Percentiles rank a stretch among this genome's conserved stretches.
Evolutionary conservation across 1,140 invertebrate genomes (phyloP).

Genomic region (Aradophagus sp.): DNA sequence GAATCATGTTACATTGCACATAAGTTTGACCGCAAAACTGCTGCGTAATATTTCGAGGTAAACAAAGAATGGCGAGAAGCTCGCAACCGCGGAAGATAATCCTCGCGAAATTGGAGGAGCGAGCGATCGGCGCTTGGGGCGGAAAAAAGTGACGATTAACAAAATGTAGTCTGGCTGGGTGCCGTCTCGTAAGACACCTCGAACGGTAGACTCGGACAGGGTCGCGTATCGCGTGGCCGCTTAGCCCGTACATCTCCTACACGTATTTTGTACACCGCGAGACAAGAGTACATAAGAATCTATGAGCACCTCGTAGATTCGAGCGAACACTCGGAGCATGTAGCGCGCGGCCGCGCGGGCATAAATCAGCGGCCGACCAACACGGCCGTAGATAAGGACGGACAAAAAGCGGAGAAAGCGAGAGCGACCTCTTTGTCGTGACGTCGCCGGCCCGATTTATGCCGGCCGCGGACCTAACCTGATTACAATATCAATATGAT

Average conservation of each 20-base stretch:
- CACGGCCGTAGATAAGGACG: conserved; percentile 25
- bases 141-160: conserved; percentile 39
- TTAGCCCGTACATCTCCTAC: conserved; percentile 45
- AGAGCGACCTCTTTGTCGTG: conserved; percentile 43
- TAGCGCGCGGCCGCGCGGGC: conserved; percentile 34
- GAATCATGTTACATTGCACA: too few relatives aligned
- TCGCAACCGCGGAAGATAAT: background rate
- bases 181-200: conserved; percentile 34
- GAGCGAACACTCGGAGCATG: conserved; percentile 44
- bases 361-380: conserved; percentile 50
- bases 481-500: conserved; percentile 70
- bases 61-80: too few relatives aligned
- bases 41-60: too few relatives aligned
- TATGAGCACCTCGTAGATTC: conserved; percentile 53
- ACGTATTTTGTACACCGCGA: conserved; percentile 48
- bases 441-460: conserved; percentile 32
- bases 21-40: too few relatives aligned
- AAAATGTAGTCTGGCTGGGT: conserved; percentile 28
- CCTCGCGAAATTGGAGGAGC: too few relatives aligned
- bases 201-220: conserved; percentile 46
- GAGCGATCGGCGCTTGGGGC: background rate
- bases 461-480: conserved; percentile 36
- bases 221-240: conserved; percentile 49
- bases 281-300: conserved; percentile 55
- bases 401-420: conserved; percentile 37